Base-by-base conservation (phyloP, 2,113 vertebrate species). In the Suncus etruscus region DNA sequence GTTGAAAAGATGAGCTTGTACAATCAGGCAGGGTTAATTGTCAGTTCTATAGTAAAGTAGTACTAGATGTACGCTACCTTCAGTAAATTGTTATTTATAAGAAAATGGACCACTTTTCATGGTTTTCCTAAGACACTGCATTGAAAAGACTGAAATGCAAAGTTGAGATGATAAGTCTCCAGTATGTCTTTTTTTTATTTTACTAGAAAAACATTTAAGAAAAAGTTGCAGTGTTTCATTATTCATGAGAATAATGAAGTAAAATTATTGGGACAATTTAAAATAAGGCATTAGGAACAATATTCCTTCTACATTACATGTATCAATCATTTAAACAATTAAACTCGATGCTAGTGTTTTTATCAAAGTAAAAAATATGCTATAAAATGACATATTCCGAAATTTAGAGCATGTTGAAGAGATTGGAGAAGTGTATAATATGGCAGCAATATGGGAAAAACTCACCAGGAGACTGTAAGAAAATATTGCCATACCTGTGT, bases 221-320 rank as follows among this genome's bases (percentile, higher is more conserved):
- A 15, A 14, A 74, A 83, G n/a, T 61, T 83, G 9, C 0, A 69
- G 11, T 74, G 54, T 81, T 77, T 77, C 27, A 82, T 76, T 81
- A 80, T 90, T 81, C 39, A 45, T 51, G 11, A 90, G 11, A 74
- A 75, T 29, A 12, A 66, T 84, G 27, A 79, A 80, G n/a, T 51
- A 31, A 70, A 73, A 47, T 22, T 48, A 77, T 45, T 65, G 24
- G n/a, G 16, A 68, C 3, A 63, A 14, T 76, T 31, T 76, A 76
- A 72, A 39, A 6, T 76, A 76, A 72, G 50, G 9, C 76, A 83
- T 22, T 48, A 45, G 27, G 3, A 84, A 89, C 11, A 22, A 51
- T 72, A 72, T 9, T 70, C 29, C 32, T 69, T 74, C 20, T 18
- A 8, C 80, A 3, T 68, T 69, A 39, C 29, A 50, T 6, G 16